phyloP scores from a whole-genome alignment of 2,888 invertebrate genomes.

The Aethes cnicana region DNA sequence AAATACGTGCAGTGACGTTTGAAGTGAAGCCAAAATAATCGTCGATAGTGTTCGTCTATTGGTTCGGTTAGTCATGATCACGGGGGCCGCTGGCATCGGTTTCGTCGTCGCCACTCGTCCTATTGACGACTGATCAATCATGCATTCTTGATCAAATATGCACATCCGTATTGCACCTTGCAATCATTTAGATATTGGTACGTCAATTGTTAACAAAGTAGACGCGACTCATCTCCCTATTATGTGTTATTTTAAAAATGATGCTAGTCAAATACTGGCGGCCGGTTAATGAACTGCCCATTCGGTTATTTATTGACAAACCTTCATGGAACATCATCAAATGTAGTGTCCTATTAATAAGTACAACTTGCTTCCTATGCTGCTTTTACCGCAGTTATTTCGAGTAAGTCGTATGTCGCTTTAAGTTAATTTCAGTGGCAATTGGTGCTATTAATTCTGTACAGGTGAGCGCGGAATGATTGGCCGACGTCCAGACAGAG shows the following conservation, averaged over 20 bases:
- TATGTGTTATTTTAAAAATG: too few species aligned
- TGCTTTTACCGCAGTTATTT: constrained; percentile 12
- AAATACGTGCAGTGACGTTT: constrained; percentile 62
- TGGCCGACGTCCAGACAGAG: constrained; percentile 65
- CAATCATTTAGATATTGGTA: neutral
- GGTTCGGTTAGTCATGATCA: constrained; percentile 40
- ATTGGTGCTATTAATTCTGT: constrained; percentile 56
- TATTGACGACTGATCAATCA: constrained; percentile 42
- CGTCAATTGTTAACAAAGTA: neutral
- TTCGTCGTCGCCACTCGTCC: constrained; percentile 25
- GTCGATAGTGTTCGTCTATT: constrained; percentile 45
- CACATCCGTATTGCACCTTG: constrained; percentile 7
- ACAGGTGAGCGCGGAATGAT: constrained; percentile 70
- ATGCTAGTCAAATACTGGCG: too few species aligned
- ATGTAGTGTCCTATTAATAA: too few species aligned
- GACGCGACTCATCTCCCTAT: too few species aligned
- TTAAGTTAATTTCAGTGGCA: constrained; percentile 44
- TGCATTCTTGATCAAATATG: constrained; percentile 13
- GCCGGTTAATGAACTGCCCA: too few species aligned
- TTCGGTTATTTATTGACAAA: too few species aligned
- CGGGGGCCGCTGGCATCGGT: constrained; percentile 45
- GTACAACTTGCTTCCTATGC: too few species aligned
- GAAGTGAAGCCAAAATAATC: constrained; percentile 63
- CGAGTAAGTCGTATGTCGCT: constrained; percentile 39
- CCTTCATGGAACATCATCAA: too few species aligned